Evolutionary conservation across 2,888 invertebrate species (phyloP), one percentile per base, ranked within the genome.

Genomic region (Anaspis maculata): DNA sequence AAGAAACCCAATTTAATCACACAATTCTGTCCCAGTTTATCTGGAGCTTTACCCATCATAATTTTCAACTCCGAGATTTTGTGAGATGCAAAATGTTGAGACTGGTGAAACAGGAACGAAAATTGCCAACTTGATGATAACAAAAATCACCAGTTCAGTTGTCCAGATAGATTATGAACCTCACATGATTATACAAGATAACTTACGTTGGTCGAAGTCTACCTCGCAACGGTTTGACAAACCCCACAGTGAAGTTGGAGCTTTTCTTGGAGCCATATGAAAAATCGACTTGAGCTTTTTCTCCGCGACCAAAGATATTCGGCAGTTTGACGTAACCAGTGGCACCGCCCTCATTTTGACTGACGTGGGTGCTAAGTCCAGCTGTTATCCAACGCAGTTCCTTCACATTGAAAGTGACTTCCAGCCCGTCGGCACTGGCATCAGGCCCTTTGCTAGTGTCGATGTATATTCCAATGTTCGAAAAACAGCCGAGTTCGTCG

Each of bases 341-440:
- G 15, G 94, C 61, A 13, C 87, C 84, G 1, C 90, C 94, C 59
- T 95, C 92, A 60, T 94, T 92, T 58, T 91, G 88, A 13, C 90
- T 91, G 39, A 94, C 81, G 45, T 84, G 77, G 0, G 92, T 91
- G 54, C 83, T 87, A 21, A 92, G 73, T 0, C 86, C 85, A 11
- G 92, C 95, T 32, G 82, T 78, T 13, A 92, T 60, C n/a, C 87
- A 70, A 10, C 82, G 80, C 46, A 83, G 61, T 66, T 97, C 96
- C 32, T 76, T 74, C 23, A 94, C 94, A 46, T 80, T 78, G 57
- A 92, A 92, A 12, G 88, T 88, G 21, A 94, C 82, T 71, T 90
- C 86, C 30, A 87, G 75, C 7, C 89, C 90, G 58, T 85, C 77
- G 0, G 81, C 77, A n/a, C 83, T 76, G 9, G 86, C 74, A 43